Evolutionary conservation across 2,888 invertebrate genomes (phyloP).

Genomic region (Conchocele bisecta): DNA sequence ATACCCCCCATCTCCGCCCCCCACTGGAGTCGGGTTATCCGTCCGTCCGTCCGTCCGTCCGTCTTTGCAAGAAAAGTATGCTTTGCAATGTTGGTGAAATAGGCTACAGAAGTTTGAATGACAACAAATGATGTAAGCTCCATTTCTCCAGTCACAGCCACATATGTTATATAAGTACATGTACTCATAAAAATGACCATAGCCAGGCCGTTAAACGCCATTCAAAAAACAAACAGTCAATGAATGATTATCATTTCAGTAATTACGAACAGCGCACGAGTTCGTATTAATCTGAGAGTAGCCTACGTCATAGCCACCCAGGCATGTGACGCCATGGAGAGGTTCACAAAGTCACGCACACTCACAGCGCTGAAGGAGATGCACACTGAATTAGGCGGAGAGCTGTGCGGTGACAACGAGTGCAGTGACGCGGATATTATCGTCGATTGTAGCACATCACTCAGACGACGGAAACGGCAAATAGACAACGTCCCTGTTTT

Average conservation of each 20-base stretch:
- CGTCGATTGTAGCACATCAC: conserved; percentile 39
- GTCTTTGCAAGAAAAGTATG: no score
- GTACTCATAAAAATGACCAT: no score
- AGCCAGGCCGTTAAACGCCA: no score
- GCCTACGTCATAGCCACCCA: conserved; percentile 47
- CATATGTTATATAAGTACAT: no score
- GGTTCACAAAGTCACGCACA: conserved; percentile 18
- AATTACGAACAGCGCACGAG: conserved; percentile 18
- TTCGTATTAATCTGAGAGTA: conserved; percentile 28
- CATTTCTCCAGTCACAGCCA: no score
- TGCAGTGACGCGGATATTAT: conserved; percentile 59
- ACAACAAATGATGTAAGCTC: no score
- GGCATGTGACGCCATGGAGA: conserved; percentile 45
- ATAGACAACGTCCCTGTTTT: conserved; percentile 7
- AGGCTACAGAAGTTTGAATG: no score
- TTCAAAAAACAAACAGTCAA: no score
- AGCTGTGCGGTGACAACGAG: conserved; percentile 49
- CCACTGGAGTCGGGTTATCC: no score
- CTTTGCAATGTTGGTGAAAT: no score
- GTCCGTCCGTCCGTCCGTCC: no score
- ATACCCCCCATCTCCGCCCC: no score
- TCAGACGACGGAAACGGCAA: conserved; percentile 35
- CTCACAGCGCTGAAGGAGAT: conserved; percentile 11
- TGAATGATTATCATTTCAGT: conserved; percentile 40
- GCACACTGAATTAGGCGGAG: background rate